Evolutionary conservation across 2,797 vertebrate species (phyloP).

Genomic region (Malacoctenus gilli): DNA sequence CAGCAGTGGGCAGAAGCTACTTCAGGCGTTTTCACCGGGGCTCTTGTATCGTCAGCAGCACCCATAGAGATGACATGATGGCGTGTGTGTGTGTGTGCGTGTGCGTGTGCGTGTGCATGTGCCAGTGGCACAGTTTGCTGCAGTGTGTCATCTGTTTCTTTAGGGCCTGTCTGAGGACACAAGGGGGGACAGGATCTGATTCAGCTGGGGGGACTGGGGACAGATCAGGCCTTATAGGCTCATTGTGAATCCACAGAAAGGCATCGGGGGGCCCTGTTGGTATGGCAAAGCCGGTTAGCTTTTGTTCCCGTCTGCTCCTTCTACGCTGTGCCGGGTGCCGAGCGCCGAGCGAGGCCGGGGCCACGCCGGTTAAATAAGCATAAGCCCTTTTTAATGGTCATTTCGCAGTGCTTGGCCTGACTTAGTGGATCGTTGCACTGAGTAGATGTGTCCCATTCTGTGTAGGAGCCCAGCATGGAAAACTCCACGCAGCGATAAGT

Average conservation of each 20-base stretch:
- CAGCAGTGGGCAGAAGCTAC: slow-evolving; percentile 57
- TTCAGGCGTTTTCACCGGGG: slow-evolving; percentile 54
- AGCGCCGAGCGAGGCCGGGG: slow-evolving; percentile 29
- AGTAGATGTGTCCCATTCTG: slow-evolving; percentile 46
- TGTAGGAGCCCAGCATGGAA: slow-evolving; percentile 34
- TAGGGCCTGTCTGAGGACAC: slow-evolving; percentile 60
- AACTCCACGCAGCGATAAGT: slow-evolving; percentile 36
- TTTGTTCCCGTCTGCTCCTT: slow-evolving; percentile 48
- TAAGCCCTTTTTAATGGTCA: slow-evolving; percentile 54
- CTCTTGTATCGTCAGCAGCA: slow-evolving; percentile 71
- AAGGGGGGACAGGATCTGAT: slow-evolving; percentile 73
- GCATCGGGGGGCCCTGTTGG: slow-evolving; percentile 55
- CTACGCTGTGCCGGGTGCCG: too few relatives aligned
- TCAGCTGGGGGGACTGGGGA: slow-evolving; percentile 60
- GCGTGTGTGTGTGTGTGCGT: not conserved
- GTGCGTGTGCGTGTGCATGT: slow-evolving; percentile 27
- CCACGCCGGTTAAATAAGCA: slow-evolving; percentile 58
- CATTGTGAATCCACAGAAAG: slow-evolving; percentile 70
- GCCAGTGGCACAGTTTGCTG: slow-evolving; percentile 32
- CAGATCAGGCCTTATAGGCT: slow-evolving; percentile 48
- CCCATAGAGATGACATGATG: slow-evolving; percentile 58
- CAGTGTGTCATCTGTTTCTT: slow-evolving; percentile 75
- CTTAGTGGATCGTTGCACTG: slow-evolving; percentile 45
- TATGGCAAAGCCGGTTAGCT: slow-evolving; percentile 39
- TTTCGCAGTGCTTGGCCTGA: slow-evolving; percentile 40